Conservation (phyloP, 2,888 invertebrate genomes). For the Agrochola macilenta region DNA sequence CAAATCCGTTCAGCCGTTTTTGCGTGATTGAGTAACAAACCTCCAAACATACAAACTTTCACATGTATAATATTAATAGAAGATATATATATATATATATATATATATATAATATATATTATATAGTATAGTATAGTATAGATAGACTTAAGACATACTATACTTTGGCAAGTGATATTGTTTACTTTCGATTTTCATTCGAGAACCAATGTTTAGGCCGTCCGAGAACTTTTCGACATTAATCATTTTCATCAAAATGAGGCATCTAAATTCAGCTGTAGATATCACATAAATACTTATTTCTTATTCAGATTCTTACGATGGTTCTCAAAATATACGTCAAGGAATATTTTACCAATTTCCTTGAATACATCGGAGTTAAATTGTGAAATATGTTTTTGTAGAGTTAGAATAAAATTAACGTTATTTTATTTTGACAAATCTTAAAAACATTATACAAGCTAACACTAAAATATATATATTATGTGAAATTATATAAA, state of each 20-base stretch:
- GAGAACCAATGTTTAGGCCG: conserved; percentile 30
- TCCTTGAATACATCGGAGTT: not conserved
- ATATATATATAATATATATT: no score
- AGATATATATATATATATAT: no score
- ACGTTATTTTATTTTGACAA: not conserved
- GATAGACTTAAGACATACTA: not conserved
- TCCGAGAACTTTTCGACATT: conserved; percentile 29
- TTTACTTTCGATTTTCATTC: conserved; percentile 16
- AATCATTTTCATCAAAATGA: conserved; percentile 59
- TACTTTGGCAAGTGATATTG: not conserved
- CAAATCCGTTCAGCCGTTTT: not conserved
- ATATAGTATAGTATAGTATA: no score
- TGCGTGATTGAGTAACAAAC: not conserved
- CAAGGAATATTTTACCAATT: conserved; percentile 27
- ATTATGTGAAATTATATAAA: no score
- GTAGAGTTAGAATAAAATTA: not conserved
- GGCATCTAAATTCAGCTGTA: conserved; percentile 51
- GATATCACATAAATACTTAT: conserved; percentile 39
- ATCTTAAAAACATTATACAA: not conserved
- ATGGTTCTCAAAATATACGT: conserved; percentile 17
- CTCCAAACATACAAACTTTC: not conserved
- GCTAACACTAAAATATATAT: not conserved
- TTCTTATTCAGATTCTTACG: conserved; percentile 43
- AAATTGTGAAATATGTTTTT: not conserved
- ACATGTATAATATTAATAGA: not conserved